A percentile compares a stretch with the other conserved stretches of the same genome.
Evolutionary conservation across 1,140 invertebrate genomes (phyloP).

Genomic region (Bicyclus anynana): DNA sequence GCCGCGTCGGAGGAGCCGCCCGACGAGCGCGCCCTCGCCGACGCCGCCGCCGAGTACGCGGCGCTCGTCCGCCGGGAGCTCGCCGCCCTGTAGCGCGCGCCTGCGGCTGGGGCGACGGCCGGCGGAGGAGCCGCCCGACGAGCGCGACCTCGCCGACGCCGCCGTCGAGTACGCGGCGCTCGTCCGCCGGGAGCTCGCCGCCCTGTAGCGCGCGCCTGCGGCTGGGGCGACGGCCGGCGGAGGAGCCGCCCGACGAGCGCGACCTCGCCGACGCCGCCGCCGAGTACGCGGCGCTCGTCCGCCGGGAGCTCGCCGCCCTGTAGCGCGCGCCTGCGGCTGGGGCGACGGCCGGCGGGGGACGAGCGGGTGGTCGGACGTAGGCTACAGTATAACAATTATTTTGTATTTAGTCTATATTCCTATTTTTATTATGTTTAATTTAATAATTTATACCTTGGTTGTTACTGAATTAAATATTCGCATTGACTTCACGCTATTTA

Average conservation of each 20-base stretch:
- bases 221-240: slow-evolving; percentile 78
- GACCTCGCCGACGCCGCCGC: slow-evolving; percentile 56
- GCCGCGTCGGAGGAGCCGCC: slow-evolving; percentile 23
- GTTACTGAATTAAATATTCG: too few species aligned
- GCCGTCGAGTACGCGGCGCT: slow-evolving; percentile 45
- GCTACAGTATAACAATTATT: too few species aligned
- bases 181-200: slow-evolving; percentile 49
- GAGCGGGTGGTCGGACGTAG: too few species aligned
- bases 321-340: slow-evolving; percentile 85
- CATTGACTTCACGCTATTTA: too few species aligned
- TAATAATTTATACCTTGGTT: too few species aligned
- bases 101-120: slow-evolving; percentile 81
- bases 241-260: slow-evolving; percentile 38
- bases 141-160: slow-evolving; percentile 57
- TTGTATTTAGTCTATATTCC: too few species aligned
- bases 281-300: slow-evolving; percentile 48
- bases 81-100: slow-evolving; percentile 80
- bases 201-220: slow-evolving; percentile 84
- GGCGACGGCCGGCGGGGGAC: slow-evolving; percentile 72
- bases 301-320: slow-evolving; percentile 46
- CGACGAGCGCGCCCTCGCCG: slow-evolving; percentile 53
- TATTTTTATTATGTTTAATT: too few species aligned
- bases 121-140: slow-evolving; percentile 40
- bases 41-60: slow-evolving; percentile 53
- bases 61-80: slow-evolving; percentile 47